A percentile compares a stretch with the other conserved stretches of the same genome.
phyloP scores from a whole-genome alignment of 2,888 invertebrate species.

The Scelioninae gen. 2 region DNA sequence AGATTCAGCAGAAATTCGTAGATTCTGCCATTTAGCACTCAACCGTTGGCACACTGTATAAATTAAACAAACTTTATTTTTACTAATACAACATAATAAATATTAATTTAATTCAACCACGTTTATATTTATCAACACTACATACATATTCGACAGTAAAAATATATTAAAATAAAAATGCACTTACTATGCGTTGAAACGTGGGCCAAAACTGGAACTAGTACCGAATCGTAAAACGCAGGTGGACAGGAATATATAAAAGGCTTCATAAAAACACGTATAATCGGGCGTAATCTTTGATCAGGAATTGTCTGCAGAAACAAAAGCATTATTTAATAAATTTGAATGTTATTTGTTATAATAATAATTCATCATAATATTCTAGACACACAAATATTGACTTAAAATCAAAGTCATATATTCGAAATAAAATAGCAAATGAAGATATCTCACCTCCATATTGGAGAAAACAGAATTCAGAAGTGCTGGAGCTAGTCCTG shows the following conservation, averaged over 20 bases:
- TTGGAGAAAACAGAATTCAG: slow-evolving; percentile 83
- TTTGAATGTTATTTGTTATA: slow-evolving; percentile 1
- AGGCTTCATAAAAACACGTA: slow-evolving; percentile 90
- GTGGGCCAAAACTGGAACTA: slow-evolving; percentile 87
- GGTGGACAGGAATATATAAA: slow-evolving; percentile 91
- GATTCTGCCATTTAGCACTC: slow-evolving; percentile 87
- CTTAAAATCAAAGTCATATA: too few species aligned
- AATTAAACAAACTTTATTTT: too few species aligned
- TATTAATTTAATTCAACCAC: too few species aligned
- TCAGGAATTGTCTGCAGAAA: slow-evolving; percentile 84
- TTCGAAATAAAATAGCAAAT: too few species aligned
- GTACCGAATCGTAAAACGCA: slow-evolving; percentile 84
- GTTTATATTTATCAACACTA: too few species aligned
- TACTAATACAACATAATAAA: too few species aligned
- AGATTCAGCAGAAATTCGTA: slow-evolving; percentile 84
- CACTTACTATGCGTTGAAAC: slow-evolving; percentile 87
- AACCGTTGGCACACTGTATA: slow-evolving; percentile 78
- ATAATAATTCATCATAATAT: too few species aligned
- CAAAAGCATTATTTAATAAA: slow-evolving; percentile 64
- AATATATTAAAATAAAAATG: background rate
- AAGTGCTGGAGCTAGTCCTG: slow-evolving; percentile 85
- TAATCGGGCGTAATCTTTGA: slow-evolving; percentile 88
- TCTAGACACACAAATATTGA: too few species aligned
- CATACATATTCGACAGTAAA: too few species aligned
- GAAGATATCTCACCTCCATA: too few species aligned